Evolutionary conservation across 2,113 vertebrate genomes (phyloP), one percentile per base, ranked within the genome.

Genomic region (Dicrurus megarhynchus): DNA sequence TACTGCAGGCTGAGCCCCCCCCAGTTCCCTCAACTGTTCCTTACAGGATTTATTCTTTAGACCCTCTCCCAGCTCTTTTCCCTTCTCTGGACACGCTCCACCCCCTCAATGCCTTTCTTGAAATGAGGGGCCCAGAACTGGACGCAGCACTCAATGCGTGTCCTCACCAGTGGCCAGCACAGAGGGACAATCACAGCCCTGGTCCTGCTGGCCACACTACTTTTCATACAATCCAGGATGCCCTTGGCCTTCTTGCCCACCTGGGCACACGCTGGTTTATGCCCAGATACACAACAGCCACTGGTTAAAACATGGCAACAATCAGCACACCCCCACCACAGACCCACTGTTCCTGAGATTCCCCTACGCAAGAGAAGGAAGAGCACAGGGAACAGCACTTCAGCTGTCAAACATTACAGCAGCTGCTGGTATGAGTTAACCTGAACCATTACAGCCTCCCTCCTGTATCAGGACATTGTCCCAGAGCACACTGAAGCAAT

Each of bases 101-200:
- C 17, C 41, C 33, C 24, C 39, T 53, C 61, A 30, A 7, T 15
- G 11, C 47, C n/a, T 24, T n/a, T 41, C 16, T 30, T 23, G 30
- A 41, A 53, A 11, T 22, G 53, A 61, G 20, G 11, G 14, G 39
- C n/a, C 39, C 69, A 75, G 46, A 47, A 46, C 7, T 13, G 39
- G 8, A 53, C 1, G 0, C 30, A 68, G 53, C 22, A 30, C 37
- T 60, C 7, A 0, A 19, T 0, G 1, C 0, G 3, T 50, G 59
- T 18, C 68, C 52, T 37, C 44, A 28, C 32, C 52, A 53, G 46
- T 15, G 46, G 28, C 16, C 27, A 52, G 46, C 41, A 61, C 17
- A 32, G 63, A 55, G 28, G 17, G 70, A 23, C 26, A 69, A 9
- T 42, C 41, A 22, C 41, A 76, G n/a, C 30, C 47, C 49, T 49